phyloP scores from a whole-genome alignment of 2,797 vertebrate species.

The Syngnathus rostellatus region DNA sequence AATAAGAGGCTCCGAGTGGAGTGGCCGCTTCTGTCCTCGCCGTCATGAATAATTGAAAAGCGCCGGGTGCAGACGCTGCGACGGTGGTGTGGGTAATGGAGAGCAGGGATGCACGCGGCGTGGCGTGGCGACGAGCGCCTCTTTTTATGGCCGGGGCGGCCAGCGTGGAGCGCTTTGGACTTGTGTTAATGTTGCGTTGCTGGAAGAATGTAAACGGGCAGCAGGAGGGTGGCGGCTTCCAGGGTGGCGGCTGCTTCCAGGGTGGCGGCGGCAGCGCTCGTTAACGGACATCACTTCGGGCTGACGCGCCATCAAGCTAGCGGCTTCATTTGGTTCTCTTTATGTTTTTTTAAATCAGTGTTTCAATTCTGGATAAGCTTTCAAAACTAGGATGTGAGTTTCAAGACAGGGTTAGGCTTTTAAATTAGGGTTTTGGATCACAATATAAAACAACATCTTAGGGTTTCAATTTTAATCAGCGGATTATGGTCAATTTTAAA shows the following conservation, averaged over 20 bases:
- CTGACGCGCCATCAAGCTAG: conserved; percentile 27
- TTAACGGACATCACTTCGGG: conserved; percentile 34
- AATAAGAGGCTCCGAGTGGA: conserved; percentile 46
- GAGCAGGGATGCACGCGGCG: conserved; percentile 54
- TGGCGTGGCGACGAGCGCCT: conserved; percentile 48
- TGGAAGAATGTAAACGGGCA: conserved; percentile 5
- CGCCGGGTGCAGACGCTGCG: conserved; percentile 57
- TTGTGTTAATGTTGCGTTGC: conserved; percentile 45
- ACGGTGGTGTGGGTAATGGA: conserved; percentile 60
- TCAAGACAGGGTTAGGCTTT: no score
- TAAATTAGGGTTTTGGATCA: no score
- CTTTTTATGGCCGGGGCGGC: conserved; percentile 44
- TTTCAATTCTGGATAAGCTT: no score
- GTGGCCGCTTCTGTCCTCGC: conserved; percentile 56
- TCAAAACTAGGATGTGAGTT: no score
- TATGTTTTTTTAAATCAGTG: no score
- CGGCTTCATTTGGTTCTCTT: no score
- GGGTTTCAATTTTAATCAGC: no score
- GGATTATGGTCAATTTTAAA: no score
- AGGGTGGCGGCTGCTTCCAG: conserved; percentile 9
- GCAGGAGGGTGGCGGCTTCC: conserved; percentile 4
- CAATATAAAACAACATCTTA: no score
- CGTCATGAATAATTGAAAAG: conserved; percentile 68
- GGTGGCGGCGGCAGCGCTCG: conserved; percentile 16
- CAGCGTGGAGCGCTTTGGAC: conserved; percentile 32